phyloP scores from a whole-genome alignment of 1,140 invertebrate species.

The Bombus haemorrhoidalis region DNA sequence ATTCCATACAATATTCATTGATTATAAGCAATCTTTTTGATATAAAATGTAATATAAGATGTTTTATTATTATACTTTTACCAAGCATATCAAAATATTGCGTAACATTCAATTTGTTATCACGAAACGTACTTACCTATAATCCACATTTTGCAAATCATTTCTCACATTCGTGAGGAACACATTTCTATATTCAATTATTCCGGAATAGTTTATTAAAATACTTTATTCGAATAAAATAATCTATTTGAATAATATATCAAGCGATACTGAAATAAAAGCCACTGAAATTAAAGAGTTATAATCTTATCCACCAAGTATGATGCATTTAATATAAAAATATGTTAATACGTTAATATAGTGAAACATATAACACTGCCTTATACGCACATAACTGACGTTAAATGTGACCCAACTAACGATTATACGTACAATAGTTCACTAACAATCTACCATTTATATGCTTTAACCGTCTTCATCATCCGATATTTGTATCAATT shows the following conservation, averaged over 20 bases:
- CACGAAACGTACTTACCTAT: too few relatives aligned
- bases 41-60: background rate
- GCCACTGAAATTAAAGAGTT: background rate
- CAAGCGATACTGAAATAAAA: background rate
- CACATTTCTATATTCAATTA: background rate
- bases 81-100: background rate
- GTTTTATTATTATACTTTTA: background rate
- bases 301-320: background rate
- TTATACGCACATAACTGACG: background rate
- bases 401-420: background rate
- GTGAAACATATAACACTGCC: background rate
- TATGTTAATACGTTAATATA: background rate
- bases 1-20: background rate
- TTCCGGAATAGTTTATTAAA: background rate
- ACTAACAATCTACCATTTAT: background rate
- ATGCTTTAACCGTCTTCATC: background rate
- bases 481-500: background rate
- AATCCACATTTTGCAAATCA: too few relatives aligned
- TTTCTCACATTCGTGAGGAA: too few relatives aligned
- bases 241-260: background rate
- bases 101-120: too few relatives aligned
- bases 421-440: background rate
- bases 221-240: background rate
- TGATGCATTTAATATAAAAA: background rate
- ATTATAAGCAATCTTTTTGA: background rate